These are phyloP conservation scores for Carpatolechia fugitivella DNA, from an alignment of 2,888 invertebrate genomes.

Conservation along the genomic window DNA sequence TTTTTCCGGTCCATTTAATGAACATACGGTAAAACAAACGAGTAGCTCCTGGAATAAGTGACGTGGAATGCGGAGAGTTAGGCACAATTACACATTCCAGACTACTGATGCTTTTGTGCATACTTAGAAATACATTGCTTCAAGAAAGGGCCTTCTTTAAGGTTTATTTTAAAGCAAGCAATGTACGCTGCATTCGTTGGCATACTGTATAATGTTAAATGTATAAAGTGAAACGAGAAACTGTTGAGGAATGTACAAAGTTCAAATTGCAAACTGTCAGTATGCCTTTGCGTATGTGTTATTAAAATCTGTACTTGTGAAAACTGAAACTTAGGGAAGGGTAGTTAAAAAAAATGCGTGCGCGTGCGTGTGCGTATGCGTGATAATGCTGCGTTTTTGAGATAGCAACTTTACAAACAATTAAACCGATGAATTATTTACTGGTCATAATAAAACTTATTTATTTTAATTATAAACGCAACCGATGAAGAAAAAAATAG, in stretches of 20 bases:
- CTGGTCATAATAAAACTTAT: too few species aligned
- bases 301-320: too few species aligned
- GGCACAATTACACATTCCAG: not conserved
- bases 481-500: not conserved
- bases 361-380: too few species aligned
- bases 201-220: not conserved
- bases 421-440: too few species aligned
- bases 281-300: too few species aligned
- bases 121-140: not conserved
- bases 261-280: too few species aligned
- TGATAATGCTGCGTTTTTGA: too few species aligned
- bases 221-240: not conserved
- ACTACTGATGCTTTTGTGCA: not conserved
- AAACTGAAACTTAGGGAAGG: too few species aligned
- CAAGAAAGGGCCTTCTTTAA: not conserved
- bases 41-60: not conserved
- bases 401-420: too few species aligned
- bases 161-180: not conserved
- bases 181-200: not conserved
- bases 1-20: slow-evolving; percentile 13
- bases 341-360: too few species aligned
- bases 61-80: not conserved
- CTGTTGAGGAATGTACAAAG: too few species aligned
- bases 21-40: slow-evolving; percentile 13
- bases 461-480: too few species aligned